Evolutionary conservation across 1,140 invertebrate genomes (phyloP).

Genomic region (Aphidius ervi): DNA sequence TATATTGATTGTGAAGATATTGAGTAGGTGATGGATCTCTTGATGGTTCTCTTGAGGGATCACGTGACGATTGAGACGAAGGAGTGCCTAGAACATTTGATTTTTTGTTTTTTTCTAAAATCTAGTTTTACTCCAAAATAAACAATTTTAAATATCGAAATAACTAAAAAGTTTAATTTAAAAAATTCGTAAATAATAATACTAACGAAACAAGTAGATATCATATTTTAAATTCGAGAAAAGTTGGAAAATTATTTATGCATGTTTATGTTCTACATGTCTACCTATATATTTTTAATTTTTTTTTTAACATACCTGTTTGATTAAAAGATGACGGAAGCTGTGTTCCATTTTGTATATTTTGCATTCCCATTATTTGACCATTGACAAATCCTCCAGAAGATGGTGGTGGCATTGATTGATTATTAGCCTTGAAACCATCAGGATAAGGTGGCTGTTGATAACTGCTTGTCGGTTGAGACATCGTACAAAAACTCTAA

Average conservation of each 20-base stretch:
- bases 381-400: conserved; percentile 28
- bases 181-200: not conserved
- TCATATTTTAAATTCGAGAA: not conserved
- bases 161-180: not conserved
- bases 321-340: conserved; percentile 37
- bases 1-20: conserved; percentile 41
- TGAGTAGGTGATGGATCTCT: conserved; percentile 47
- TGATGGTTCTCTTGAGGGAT: conserved; percentile 44
- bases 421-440: conserved; percentile 34
- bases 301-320: conserved; percentile 31
- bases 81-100: conserved; percentile 35
- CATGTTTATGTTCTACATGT: not conserved
- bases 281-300: not conserved
- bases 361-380: conserved; percentile 32
- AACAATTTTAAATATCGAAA: conserved; percentile 6
- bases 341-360: conserved; percentile 44
- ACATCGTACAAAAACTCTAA: conserved; percentile 27
- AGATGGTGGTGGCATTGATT: conserved; percentile 25
- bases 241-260: too few relatives aligned
- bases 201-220: not conserved
- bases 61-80: conserved; percentile 45
- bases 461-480: conserved; percentile 37
- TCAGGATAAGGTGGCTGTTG: conserved; percentile 38
- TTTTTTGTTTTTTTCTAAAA: conserved; percentile 1
- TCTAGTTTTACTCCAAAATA: not conserved